Percentiles rank a stretch among this genome's conserved stretches.
phyloP scores from a whole-genome alignment of 2,888 invertebrate species.

The Diaprepes abbreviatus region DNA sequence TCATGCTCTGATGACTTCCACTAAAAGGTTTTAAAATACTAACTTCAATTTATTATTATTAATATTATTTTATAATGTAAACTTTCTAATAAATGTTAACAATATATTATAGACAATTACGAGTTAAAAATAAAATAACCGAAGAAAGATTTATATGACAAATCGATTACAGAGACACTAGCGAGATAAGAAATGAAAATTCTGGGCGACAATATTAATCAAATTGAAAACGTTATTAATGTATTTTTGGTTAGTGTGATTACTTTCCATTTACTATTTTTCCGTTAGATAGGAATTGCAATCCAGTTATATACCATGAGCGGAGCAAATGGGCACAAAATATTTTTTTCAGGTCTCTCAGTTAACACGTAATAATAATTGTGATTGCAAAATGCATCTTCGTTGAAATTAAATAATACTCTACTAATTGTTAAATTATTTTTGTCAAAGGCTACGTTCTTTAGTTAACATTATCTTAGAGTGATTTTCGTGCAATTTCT shows the following conservation, averaged over 20 bases:
- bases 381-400: too few species aligned
- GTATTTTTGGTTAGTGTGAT: constrained; percentile 12
- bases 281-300: not conserved
- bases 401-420: too few species aligned
- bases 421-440: not conserved
- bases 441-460: too few species aligned
- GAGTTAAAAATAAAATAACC: not conserved
- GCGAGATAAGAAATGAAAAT: constrained; percentile 19
- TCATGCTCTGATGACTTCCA: too few species aligned
- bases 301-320: not conserved
- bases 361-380: not conserved
- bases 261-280: constrained; percentile 24
- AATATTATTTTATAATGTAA: not conserved
- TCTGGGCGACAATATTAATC: constrained; percentile 29
- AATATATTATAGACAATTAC: not conserved
- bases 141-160: constrained; percentile 23
- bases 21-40: too few species aligned
- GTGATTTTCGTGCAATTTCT: too few species aligned
- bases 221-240: constrained; percentile 16
- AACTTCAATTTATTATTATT: not conserved
- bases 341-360: not conserved
- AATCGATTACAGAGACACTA: constrained; percentile 26
- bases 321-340: not conserved
- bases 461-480: too few species aligned
- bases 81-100: not conserved